Evolutionary conservation across 1,140 invertebrate genomes (phyloP), one percentile per base, ranked within the genome.

Genomic region (Melanaphis sacchari): DNA sequence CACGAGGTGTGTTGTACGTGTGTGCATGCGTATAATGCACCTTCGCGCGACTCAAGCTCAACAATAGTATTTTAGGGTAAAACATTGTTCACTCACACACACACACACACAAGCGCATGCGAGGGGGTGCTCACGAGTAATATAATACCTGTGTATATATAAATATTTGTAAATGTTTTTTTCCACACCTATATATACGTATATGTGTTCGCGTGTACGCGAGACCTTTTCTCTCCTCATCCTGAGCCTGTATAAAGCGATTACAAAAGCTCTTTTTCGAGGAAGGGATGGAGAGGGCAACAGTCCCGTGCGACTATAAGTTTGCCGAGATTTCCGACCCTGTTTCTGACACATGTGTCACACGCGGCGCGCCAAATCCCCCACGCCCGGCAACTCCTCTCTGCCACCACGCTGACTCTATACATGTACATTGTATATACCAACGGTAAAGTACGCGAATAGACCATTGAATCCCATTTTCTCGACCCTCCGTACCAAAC

Each of bases 291-390:
- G 87, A 22, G 31, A 49, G 46, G n/a, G 87, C 21, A 52, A 36
- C 38, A 40, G 52, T 9, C 49, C 46, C 38, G 88, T 31, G 36
- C n/a, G 21, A 38, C 24, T 85, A 22, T 93, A 52, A 41, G 76
- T 49, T 40, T 84, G 8, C 81, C 76, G 91, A 93, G 91, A 85
- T 93, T 93, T 93, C 91, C 91, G 81, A 93, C 91, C 91, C 81
- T 93, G 91, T 93, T 93, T 49, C 81, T 85, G 91, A 93, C 91
- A 93, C 91, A 54, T 93, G 81, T 93, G 91, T 93, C 91, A 93
- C 91, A 93, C 81, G 36, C 46, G 46, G 81, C 91, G 81, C 43
- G 91, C n/a, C 91, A 82, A 82, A 92, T 92, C 91, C 41, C n/a
- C 59, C 76, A 24, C 36, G 11, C 59, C 31, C 11, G 15, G 15